These are phyloP conservation scores for Lepisosteus oculatus DNA, from an alignment of 2,113 vertebrate genomes.

Conservation along the genomic window DNA sequence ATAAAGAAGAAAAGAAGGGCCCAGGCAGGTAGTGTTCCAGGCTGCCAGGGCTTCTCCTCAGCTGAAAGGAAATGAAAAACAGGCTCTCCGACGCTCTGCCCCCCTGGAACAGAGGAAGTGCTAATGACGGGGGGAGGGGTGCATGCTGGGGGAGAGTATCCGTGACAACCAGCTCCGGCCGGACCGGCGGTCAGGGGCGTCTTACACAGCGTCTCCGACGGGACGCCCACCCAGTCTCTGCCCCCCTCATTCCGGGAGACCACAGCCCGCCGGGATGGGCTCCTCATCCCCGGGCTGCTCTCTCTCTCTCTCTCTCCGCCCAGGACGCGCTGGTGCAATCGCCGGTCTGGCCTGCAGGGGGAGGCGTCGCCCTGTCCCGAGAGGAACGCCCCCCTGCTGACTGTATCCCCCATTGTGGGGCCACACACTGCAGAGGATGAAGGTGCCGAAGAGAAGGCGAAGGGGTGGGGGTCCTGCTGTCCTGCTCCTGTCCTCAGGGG, in stretches of 20 bases:
- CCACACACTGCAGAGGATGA: not conserved
- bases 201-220: no score
- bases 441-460: not conserved
- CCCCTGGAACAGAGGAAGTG: constrained; percentile 32
- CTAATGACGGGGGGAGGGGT: not conserved
- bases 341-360: not conserved
- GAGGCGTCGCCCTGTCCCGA: not conserved
- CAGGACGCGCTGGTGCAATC: no score
- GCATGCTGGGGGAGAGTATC: not conserved
- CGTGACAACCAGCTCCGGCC: no score
- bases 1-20: no score
- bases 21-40: constrained; percentile 14
- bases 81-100: constrained; percentile 42
- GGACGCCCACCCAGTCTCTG: no score
- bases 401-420: not conserved
- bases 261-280: no score
- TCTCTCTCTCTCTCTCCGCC: no score
- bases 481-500: not conserved
- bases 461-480: not conserved
- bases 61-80: constrained; percentile 56
- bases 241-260: no score
- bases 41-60: not conserved
- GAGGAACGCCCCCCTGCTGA: not conserved
- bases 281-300: no score
- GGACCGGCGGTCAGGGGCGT: no score